Conservation (phyloP, 2,797 vertebrate genomes). For the Otolemur crassicaudatus region DNA sequence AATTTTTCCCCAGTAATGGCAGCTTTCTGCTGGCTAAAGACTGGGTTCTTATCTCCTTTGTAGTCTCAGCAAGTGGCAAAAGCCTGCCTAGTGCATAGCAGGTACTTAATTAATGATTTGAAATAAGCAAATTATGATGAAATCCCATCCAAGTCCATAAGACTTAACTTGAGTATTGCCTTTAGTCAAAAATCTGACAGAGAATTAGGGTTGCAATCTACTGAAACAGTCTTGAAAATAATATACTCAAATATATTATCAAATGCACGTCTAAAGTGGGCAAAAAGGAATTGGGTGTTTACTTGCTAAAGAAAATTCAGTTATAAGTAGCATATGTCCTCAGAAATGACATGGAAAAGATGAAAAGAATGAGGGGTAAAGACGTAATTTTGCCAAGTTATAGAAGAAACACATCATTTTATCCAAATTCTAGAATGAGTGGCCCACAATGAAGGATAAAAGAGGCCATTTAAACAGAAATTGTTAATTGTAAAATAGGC, state of each 20-base stretch:
- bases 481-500: neutral
- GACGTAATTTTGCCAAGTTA: neutral
- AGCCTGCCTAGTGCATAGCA: accelerated
- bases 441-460: neutral
- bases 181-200: neutral
- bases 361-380: neutral
- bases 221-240: neutral
- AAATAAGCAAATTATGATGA: neutral
- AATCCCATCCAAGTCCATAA: neutral
- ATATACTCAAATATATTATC: neutral
- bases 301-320: accelerated
- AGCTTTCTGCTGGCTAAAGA: neutral
- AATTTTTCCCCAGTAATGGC: neutral
- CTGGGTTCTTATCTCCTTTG: accelerated
- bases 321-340: neutral
- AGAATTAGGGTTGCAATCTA: neutral
- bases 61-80: neutral
- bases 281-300: neutral
- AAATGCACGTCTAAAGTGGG: neutral
- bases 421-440: neutral
- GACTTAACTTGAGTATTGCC: neutral
- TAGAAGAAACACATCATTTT: neutral
- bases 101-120: neutral
- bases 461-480: neutral
- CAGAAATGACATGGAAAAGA: neutral